Evolutionary conservation across 2,888 invertebrate genomes (phyloP).

Genomic region (Acleris holmiana): DNA sequence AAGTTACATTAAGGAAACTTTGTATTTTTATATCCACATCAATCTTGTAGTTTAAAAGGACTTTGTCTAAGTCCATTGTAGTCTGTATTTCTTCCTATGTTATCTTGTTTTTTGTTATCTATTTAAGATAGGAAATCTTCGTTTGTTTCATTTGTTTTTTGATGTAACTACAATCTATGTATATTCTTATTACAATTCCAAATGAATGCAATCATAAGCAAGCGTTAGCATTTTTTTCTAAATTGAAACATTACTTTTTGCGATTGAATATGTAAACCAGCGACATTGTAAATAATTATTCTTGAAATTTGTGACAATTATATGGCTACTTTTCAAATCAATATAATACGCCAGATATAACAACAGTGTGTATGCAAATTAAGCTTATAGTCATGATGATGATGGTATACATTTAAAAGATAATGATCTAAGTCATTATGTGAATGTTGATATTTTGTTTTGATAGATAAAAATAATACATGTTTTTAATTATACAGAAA

Average conservation of each 20-base stretch:
- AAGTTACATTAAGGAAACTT: conserved; percentile 37
- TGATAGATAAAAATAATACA: too few relatives aligned
- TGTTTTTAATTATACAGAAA: too few relatives aligned
- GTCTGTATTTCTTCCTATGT: conserved; percentile 7
- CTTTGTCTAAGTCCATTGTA: conserved; percentile 31
- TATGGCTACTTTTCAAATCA: not conserved
- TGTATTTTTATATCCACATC: conserved; percentile 37
- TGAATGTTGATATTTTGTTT: too few relatives aligned
- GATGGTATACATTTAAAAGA: conserved; percentile 14
- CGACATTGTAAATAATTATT: too few relatives aligned
- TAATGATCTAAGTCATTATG: conserved; percentile 25
- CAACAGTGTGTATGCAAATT: conserved; percentile 16
- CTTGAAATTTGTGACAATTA: not conserved
- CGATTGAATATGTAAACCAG: too few relatives aligned
- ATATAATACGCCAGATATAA: not conserved
- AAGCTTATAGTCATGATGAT: not conserved
- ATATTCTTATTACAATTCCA: too few relatives aligned
- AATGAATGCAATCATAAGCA: too few relatives aligned
- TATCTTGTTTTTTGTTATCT: not conserved
- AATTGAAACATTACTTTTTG: too few relatives aligned
- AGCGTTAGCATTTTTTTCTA: too few relatives aligned
- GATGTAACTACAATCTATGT: not conserved
- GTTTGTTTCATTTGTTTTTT: conserved; percentile 7
- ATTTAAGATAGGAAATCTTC: conserved; percentile 4
- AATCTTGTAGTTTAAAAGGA: conserved; percentile 34